A percentile compares a stretch with the other conserved stretches of the same genome.
Evolutionary conservation across 2,113 vertebrate genomes (phyloP).

Genomic region (Crotalus horridus): DNA sequence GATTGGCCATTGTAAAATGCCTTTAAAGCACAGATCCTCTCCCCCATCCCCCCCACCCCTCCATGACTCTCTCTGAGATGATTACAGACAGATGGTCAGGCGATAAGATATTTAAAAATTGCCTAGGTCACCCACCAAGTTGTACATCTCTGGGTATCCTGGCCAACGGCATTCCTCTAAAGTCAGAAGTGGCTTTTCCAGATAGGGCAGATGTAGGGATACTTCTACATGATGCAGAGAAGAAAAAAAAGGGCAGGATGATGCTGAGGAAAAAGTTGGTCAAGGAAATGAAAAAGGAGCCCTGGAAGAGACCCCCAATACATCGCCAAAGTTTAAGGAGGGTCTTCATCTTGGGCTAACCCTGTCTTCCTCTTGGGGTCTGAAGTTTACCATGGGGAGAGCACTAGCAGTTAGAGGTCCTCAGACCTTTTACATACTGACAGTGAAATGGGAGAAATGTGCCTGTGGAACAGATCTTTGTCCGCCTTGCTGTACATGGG

Average conservation of each 20-base stretch:
- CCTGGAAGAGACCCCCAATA: conserved; percentile 15
- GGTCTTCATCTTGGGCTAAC: conserved; percentile 8
- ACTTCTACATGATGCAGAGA: not conserved
- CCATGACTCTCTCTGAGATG: not conserved
- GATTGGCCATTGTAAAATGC: not conserved
- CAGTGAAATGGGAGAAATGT: conserved; percentile 55
- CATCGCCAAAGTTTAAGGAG: no score
- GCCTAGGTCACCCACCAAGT: not conserved
- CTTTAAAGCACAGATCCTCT: not conserved
- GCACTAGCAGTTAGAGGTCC: conserved; percentile 61
- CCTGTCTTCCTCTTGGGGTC: conserved; percentile 6
- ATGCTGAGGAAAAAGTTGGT: not conserved
- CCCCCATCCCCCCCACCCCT: not conserved
- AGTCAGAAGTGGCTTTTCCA: conserved; percentile 9
- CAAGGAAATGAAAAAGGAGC: conserved; percentile 23
- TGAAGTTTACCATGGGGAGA: conserved; percentile 36
- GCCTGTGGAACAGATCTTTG: conserved; percentile 56
- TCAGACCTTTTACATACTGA: conserved; percentile 54
- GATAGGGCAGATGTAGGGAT: not conserved
- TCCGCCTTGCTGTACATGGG: conserved; percentile 7
- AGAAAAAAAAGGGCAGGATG: not conserved
- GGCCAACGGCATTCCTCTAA: not conserved
- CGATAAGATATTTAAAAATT: conserved; percentile 9
- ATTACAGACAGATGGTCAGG: not conserved
- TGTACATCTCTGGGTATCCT: not conserved